Conservation (phyloP, 1,140 invertebrate species). For the Bombus confusus region DNA sequence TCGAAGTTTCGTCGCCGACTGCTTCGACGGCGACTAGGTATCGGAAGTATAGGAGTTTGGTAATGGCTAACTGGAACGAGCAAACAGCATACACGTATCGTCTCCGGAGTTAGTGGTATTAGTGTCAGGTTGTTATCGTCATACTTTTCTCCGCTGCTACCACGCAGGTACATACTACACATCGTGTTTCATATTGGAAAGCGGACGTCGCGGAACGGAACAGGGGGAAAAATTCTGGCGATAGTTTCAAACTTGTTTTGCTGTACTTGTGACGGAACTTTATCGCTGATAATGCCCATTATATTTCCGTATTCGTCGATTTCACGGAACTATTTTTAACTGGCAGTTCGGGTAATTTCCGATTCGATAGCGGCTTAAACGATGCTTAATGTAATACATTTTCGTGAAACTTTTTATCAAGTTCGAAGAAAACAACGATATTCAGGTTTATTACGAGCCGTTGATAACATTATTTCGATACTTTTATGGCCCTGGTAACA, state of each 20-base stretch:
- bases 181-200: constrained; percentile 34
- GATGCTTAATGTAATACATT: not conserved
- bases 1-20: constrained; percentile 62
- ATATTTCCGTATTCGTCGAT: constrained; percentile 8
- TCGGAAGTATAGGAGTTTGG: constrained; percentile 64
- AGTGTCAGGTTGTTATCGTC: constrained; percentile 59
- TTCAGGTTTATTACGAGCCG: not conserved
- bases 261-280: constrained; percentile 31
- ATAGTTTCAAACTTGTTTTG: constrained; percentile 50
- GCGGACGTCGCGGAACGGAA: constrained; percentile 49
- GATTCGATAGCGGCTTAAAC: constrained; percentile 13
- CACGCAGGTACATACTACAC: constrained; percentile 24
- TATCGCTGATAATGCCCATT: constrained; percentile 41
- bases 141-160: constrained; percentile 53
- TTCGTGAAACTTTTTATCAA: not conserved
- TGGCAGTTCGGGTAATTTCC: not conserved
- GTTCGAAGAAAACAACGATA: constrained; percentile 8
- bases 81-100: constrained; percentile 52
- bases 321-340: constrained; percentile 11
- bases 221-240: constrained; percentile 7
- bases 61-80: constrained; percentile 65
- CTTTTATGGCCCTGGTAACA: constrained; percentile 10
- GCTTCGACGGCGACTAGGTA: constrained; percentile 50
- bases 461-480: not conserved
- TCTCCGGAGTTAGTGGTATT: constrained; percentile 36